Base-by-base conservation (phyloP, 2,888 invertebrate species). In the Alloplasta piceator region DNA sequence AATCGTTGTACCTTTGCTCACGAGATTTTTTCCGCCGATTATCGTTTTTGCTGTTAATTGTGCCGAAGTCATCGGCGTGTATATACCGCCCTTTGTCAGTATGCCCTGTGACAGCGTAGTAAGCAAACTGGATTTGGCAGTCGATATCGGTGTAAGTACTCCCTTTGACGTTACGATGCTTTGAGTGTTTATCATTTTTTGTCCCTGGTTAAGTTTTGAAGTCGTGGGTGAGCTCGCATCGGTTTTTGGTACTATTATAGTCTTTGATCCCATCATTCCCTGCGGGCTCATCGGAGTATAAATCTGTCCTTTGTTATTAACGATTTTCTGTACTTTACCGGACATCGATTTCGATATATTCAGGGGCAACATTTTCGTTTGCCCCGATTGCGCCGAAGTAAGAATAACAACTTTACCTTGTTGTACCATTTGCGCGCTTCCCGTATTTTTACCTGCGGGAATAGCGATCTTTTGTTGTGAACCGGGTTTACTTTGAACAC, bases 221-320 rank as follows among this genome's bases (percentile, higher is more conserved):
- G 88, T 89, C 0, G 88, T 88, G 3, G 90, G 84, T 10, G 87
- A 85, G 16, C 80, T 78, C 0, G 92, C 87, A 50, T 94, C 93
- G 78, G 92, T 93, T 86, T 86, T 92, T 56, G 86, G 88, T 5
- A 88, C 83, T 10, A 90, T 87, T 0, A 90, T 81, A 1, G 87
- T 85, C 68, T 90, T 91, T 0, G 88, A 80, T 9, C 83, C 66
- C 14, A 86, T 78, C 4, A 88, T 80, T 71, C 83, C 83, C 16
- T 87, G 88, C 9, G 89, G 82, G 66, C 82, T 87, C 6, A 89
- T 83, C 4, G 89, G 85, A 39, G 89, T 83, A 26, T 94, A 93
- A 12, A 94, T 87, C 87, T 94, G 94, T 1, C 94, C 94, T 86
- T 94, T 94, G n/a, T 94, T 94, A 5, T 94, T 94, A 58, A 94